Evolutionary conservation across 2,113 vertebrate genomes (phyloP), one percentile per base, ranked within the genome.

Genomic region (Larimichthys crocea): DNA sequence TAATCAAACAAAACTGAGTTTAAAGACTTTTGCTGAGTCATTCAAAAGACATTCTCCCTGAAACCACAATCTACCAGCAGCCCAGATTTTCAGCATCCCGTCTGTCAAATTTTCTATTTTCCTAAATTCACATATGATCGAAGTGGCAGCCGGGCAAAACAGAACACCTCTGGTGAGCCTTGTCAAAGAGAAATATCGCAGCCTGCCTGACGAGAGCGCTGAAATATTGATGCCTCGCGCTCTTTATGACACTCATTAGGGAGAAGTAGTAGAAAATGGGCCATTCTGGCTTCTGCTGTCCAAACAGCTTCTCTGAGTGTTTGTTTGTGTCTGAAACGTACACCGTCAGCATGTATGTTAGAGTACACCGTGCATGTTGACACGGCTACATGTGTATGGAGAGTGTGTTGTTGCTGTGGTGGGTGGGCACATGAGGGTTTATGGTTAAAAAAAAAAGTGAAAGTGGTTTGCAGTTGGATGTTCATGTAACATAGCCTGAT

Each of bases 211-310:
- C 16, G 59, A 79, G 85, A 76, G 62, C 12, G 4, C 66, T 94
- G 83, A 92, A 93, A 94, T 91, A 92, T 92, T 92, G 87, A 93
- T 92, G 88, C 73, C 48, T 71, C 16, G 3, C n/a, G 67, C 26
- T 26, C 76, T 90, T 88, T 89, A 84, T 85, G 82, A 77, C 52
- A 15, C 83, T 92, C 92, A 90, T 91, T 90, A 88, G 83, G 80
- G 86, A 84, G 81, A 82, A 70, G 83, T 9, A 46, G 80, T 66
- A 84, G 84, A 89, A 91, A 90, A 88, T 69, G 81, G 83, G 83
- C 78, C 87, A 82, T 74, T 87, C 79, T 83, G 76, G 65, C 72
- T 85, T 76, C 73, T 71, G 75, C 61, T 48, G 31, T 71, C 79
- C 77, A 59, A 82, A 86, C 63, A 84, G 77, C 65, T 74, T 76